A percentile compares a stretch with the other conserved stretches of the same genome.
Evolutionary conservation across 2,797 vertebrate genomes (phyloP).

Genomic region (Molossus alvarezi): DNA sequence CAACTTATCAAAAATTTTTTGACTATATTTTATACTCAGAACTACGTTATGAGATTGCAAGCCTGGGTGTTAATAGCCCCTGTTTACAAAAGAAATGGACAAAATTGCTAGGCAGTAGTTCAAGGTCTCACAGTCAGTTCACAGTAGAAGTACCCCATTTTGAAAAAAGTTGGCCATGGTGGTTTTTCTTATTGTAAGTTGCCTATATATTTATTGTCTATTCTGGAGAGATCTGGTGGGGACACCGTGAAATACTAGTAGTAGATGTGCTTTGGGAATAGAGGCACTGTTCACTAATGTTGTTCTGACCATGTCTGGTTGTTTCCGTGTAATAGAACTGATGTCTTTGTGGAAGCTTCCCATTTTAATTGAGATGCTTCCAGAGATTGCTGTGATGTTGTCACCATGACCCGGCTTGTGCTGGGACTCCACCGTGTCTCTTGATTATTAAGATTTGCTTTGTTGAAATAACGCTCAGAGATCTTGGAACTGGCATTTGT

Average conservation of each 20-base stretch:
- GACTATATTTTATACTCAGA: neutral
- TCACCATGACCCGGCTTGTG: neutral
- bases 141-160: neutral
- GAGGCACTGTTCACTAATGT: neutral
- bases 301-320: neutral
- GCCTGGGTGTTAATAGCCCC: neutral
- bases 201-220: neutral
- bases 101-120: neutral
- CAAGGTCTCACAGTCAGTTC: neutral
- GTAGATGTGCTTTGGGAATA: neutral
- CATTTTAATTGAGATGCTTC: neutral
- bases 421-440: neutral
- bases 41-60: neutral
- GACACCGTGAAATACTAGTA: neutral
- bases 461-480: constrained; percentile 27
- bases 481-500: neutral
- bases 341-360: constrained; percentile 35
- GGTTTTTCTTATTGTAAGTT: neutral
- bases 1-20: neutral
- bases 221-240: neutral
- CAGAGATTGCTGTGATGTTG: neutral
- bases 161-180: neutral
- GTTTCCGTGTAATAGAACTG: neutral
- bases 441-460: constrained; percentile 52
- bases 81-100: constrained; percentile 21